A percentile compares a stretch with the other conserved stretches of the same genome.
phyloP scores from a whole-genome alignment of 2,888 invertebrate species.

The Chelonus formosanus region DNA sequence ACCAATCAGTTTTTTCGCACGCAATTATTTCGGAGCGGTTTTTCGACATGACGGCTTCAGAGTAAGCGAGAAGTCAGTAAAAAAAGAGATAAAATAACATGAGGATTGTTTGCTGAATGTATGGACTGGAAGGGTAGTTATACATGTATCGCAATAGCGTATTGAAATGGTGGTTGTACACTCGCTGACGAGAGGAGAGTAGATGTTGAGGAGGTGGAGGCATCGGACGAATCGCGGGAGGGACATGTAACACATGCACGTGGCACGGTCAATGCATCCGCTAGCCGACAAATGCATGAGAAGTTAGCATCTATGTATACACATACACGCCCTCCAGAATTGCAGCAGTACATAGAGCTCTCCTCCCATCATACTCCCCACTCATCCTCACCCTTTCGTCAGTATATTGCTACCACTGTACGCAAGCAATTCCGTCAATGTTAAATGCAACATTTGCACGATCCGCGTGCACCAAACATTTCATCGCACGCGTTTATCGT shows the following conservation, averaged over 20 bases:
- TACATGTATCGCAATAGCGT: constrained; percentile 12
- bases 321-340: constrained; percentile 22
- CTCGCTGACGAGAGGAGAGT: constrained; percentile 22
- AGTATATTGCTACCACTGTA: constrained; percentile 34
- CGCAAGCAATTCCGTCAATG: constrained; percentile 54
- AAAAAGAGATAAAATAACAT: constrained; percentile 36
- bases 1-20: constrained; percentile 61
- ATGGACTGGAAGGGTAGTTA: constrained; percentile 38
- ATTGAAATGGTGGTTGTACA: constrained; percentile 18
- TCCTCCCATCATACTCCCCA: constrained; percentile 28
- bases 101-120: constrained; percentile 37
- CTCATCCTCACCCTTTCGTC: constrained; percentile 14
- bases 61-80: constrained; percentile 26
- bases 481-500: constrained; percentile 47
- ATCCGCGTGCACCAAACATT: background rate
- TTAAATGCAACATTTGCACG: constrained; percentile 58
- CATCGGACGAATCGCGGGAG: constrained; percentile 41
- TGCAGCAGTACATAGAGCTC: background rate
- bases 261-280: constrained; percentile 60
- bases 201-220: constrained; percentile 31
- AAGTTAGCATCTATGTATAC: constrained; percentile 38
- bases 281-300: constrained; percentile 59
- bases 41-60: constrained; percentile 62
- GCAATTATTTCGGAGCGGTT: constrained; percentile 59
- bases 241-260: constrained; percentile 62